Base-by-base conservation (phyloP, 2,888 invertebrate genomes). In the Vanessa cardui region DNA sequence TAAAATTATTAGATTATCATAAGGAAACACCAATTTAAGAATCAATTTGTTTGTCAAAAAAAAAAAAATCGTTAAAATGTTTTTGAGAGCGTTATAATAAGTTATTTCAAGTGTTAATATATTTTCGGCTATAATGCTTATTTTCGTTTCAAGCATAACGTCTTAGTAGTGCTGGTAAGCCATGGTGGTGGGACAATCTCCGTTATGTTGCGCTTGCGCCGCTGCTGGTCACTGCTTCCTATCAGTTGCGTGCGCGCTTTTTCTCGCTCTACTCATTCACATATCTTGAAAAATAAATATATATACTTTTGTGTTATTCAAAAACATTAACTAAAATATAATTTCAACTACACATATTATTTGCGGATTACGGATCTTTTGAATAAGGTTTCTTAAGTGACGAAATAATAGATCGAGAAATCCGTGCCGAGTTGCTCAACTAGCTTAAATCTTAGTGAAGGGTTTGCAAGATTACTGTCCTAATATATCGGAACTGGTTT, bases 361-460 rank as follows among this genome's bases (percentile, higher is more conserved):
- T 54, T 1, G 7, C 16, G n/a, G n/a, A n/a, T n/a, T n/a, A 0
- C 26, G 0, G 15, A 54, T 8, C 6, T 12, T 54, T n/a, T 54
- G 6, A 26, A 31, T 12, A 15, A 1, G 5, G 26, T 26, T 26
- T 31, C 31, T 31, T 31, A 31, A 54, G 31, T 54, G 26, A 16
- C 16, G 52, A 54, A 54, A 54, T 54, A 58, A 62, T 58, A 49
- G 45, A 62, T 60, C 66, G 70, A 58, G 70, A 72, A 71, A 75
- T 73, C 70, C 68, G 73, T 73, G 76, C 58, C 72, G 44, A 73
- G 70, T 73, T 72, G 52, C 74, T 64, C 60, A 69, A 72, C 63
- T 45, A 70, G 71, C 73, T 70, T 80, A 79, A 77, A 78, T 79
- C 77, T 72, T 62, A 83, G 85, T 85, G 83, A 84, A 83, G 80